Percentiles rank a stretch among this genome's conserved stretches.
Conservation (phyloP, 1,140 invertebrate genomes). For the Diplogasteroides magnus region DNA sequence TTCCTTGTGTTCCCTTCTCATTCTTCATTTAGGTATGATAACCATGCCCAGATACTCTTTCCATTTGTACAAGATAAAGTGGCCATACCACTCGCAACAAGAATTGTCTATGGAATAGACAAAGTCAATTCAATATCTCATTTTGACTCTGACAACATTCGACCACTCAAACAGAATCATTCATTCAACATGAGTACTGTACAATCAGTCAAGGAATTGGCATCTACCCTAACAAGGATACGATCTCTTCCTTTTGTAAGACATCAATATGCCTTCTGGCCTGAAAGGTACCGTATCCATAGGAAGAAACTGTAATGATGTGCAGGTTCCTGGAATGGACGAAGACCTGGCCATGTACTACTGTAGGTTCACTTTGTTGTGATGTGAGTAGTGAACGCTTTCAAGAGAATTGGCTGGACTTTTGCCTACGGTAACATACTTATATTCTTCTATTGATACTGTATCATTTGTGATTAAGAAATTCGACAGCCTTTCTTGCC, state of each 20-base stretch:
- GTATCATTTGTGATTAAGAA: neutral
- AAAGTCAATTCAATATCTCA: conserved; percentile 16
- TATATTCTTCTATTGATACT: neutral
- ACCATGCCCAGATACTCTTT: conserved; percentile 48
- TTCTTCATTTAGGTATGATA: conserved; percentile 46
- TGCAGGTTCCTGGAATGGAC: conserved; percentile 29
- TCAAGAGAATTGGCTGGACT: conserved; percentile 41
- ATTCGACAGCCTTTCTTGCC: conserved; percentile 43
- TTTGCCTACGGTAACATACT: conserved; percentile 36
- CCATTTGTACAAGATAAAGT: conserved; percentile 43
- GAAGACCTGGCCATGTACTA: conserved; percentile 12
- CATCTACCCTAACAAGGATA: conserved; percentile 31
- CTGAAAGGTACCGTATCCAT: too few relatives aligned
- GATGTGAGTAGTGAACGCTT: conserved; percentile 37
- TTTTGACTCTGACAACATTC: conserved; percentile 28
- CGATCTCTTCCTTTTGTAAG: conserved; percentile 42
- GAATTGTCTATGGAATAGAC: conserved; percentile 42
- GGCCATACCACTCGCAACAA: conserved; percentile 38
- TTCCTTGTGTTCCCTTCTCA: neutral
- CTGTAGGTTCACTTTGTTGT: conserved; percentile 41
- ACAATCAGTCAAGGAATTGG: conserved; percentile 34
- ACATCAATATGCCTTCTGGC: conserved; percentile 44
- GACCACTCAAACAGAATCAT: neutral
- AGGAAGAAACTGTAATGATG: neutral
- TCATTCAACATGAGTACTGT: conserved; percentile 27